Evolutionary conservation across 2,888 invertebrate species (phyloP), one percentile per base, ranked within the genome.

Genomic region (Dryococelus australis): DNA sequence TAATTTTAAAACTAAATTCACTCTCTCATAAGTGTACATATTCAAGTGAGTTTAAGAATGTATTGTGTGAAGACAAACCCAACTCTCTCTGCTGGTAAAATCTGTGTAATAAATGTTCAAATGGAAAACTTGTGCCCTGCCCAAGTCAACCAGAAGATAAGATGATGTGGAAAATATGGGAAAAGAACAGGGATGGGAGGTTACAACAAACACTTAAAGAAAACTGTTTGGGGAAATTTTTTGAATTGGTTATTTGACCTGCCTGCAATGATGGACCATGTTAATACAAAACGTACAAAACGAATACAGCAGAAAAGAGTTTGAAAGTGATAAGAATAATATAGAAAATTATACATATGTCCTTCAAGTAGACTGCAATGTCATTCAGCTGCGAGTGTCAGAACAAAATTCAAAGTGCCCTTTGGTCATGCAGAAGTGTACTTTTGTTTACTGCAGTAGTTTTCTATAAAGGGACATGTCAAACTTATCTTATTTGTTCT

Each of bases 401-500:
- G 0, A 83, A 83, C 13, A 35, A 83, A 83, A 35, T 83, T 24
- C 35, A 83, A 83, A 83, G 35, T 83, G 83, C 83, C 6, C 83
- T 27, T 35, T 80, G 80, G 80, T 26, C n/a, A 13, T 9, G 10
- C 9, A 16, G 26, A 80, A 24, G 80, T 80, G 5, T 80, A 13
- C n/a, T 43, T 83, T 28, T 83, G 10, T 83, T 83, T 43, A 28
- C 83, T 24, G 35, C 83, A 35, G 83, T 27, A 83, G 3, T 43
- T 27, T 28, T 83, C 35, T 35, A 35, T 24, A 83, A 83, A 24
- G 43, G 83, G 8, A 83, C 27, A 12, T 83, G 83, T 83, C 12
- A 83, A 83, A 83, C 83, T 26, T 83, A 20, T 24, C 83, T 83
- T 43, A 35, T 83, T 24, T 83, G 83, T 24, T 83, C 83, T 9